phyloP scores from a whole-genome alignment of 2,888 invertebrate species.

The Eupsilia transversa region DNA sequence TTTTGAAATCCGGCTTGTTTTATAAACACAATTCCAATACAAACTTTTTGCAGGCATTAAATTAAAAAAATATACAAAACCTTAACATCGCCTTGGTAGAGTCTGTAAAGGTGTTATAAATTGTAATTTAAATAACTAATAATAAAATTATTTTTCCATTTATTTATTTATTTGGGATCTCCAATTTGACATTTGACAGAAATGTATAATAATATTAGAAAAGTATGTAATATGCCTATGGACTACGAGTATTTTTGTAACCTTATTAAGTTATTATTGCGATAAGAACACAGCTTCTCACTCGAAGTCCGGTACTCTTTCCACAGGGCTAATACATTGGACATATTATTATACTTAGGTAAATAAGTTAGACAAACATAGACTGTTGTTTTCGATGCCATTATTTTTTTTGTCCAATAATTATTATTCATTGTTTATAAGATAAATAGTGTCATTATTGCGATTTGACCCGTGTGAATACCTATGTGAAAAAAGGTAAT shows the following conservation, averaged over 20 bases:
- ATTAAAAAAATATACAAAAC: not conserved
- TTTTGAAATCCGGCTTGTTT: not conserved
- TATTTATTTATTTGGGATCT: too few relatives aligned
- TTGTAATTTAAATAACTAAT: too few relatives aligned
- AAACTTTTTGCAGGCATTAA: not conserved
- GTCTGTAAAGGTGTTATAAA: too few relatives aligned
- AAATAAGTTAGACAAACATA: not conserved
- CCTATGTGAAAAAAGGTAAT: conserved; percentile 13
- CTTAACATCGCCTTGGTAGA: too few relatives aligned
- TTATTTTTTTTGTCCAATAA: conserved; percentile 15
- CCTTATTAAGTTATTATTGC: not conserved
- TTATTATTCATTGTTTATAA: conserved; percentile 8
- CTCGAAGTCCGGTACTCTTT: too few relatives aligned
- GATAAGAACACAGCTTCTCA: not conserved
- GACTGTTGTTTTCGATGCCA: conserved; percentile 20
- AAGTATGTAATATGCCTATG: too few relatives aligned
- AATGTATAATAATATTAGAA: too few relatives aligned
- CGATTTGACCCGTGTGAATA: conserved; percentile 27
- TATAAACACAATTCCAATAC: not conserved
- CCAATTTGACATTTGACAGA: too few relatives aligned
- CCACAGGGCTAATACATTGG: not conserved
- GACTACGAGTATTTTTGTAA: not conserved
- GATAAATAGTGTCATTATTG: conserved; percentile 25
- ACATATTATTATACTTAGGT: too few relatives aligned
- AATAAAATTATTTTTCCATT: too few relatives aligned